Evolutionary conservation across 1,140 invertebrate genomes (phyloP), one percentile per base, ranked within the genome.

Genomic region (Caenorhabditis inopinata): DNA sequence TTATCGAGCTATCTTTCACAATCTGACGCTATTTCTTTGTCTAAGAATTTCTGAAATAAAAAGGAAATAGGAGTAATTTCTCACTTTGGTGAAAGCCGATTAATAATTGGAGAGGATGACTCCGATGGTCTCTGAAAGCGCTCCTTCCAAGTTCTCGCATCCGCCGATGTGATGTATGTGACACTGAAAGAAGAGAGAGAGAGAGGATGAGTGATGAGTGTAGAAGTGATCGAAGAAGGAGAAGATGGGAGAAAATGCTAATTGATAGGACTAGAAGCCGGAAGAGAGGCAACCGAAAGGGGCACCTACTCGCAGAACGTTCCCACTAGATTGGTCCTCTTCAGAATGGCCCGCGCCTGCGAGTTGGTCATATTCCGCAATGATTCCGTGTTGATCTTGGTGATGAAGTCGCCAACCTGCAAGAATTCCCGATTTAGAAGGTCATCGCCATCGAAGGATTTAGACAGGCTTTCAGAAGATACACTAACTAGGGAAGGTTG

Each of bases 331-430:
- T 92, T 91, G 7, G 91, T 91, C 74, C 92, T 85, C 23, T 91
- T 86, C 14, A 93, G 87, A 46, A 93, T 92, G 9, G 92, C 91
- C 81, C 91, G 85, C 6, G 92, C 92, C 89, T 93, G 92, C 6
- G 92, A 90, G 83, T 91, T 91, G 0, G 91, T 92, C 6, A 91
- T 90, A 81, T 90, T 90, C 32, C 92, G 89, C 83, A 93, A 89
- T 80, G 88, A 91, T 89, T 93, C 93, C 85, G 92, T 91, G 87
- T 93, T 93, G 42, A 93, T 89, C 14, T 90, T 85, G 14, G 90
- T 86, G 78, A 91, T 87, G 83, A 89, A 89, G 82, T 91, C 91
- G 1, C 90, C 90, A 11, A 82, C 79, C 85, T 86, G 38, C 48
- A 81, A 68, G 46, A 14, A 27, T 51, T 74, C 46, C n/a, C 21